Conservation (phyloP, 2,888 invertebrate species). For the Aspidiotus destructor region DNA sequence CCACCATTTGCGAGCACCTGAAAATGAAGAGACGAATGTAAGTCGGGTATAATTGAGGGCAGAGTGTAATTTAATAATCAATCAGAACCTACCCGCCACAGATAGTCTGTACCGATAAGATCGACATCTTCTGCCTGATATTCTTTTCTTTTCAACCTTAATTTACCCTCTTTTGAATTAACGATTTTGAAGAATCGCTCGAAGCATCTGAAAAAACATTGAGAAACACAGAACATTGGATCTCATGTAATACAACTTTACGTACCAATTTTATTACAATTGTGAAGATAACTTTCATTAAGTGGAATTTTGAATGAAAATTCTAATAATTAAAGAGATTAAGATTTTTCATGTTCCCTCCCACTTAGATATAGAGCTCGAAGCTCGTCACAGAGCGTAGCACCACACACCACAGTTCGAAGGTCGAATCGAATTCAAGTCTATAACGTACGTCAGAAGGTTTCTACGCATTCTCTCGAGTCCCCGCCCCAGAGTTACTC, state of each 20-base stretch:
- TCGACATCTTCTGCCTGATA: conserved; percentile 86
- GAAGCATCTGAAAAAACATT: conserved; percentile 46
- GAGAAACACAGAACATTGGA: neutral
- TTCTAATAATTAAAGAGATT: too few relatives aligned
- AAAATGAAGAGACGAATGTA: conserved; percentile 5
- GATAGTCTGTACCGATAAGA: conserved; percentile 89
- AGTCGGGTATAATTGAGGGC: neutral
- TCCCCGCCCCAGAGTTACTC: too few relatives aligned
- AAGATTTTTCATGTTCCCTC: too few relatives aligned
- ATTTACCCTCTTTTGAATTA: conserved; percentile 86
- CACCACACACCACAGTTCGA: too few relatives aligned
- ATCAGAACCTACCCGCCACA: conserved; percentile 67
- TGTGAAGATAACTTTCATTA: too few relatives aligned
- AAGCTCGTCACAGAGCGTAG: too few relatives aligned
- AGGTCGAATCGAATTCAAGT: too few relatives aligned
- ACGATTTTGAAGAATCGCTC: conserved; percentile 87
- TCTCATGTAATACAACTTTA: neutral
- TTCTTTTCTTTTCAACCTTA: conserved; percentile 74
- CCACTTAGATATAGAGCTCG: too few relatives aligned
- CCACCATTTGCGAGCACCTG: conserved; percentile 78
- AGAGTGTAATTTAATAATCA: neutral
- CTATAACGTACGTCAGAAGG: too few relatives aligned
- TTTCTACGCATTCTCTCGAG: too few relatives aligned
- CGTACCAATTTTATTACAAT: neutral
- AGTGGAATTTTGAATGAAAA: too few relatives aligned